Base-by-base conservation (phyloP, 2,797 vertebrate species). In the Gadopsis bispinosus region DNA sequence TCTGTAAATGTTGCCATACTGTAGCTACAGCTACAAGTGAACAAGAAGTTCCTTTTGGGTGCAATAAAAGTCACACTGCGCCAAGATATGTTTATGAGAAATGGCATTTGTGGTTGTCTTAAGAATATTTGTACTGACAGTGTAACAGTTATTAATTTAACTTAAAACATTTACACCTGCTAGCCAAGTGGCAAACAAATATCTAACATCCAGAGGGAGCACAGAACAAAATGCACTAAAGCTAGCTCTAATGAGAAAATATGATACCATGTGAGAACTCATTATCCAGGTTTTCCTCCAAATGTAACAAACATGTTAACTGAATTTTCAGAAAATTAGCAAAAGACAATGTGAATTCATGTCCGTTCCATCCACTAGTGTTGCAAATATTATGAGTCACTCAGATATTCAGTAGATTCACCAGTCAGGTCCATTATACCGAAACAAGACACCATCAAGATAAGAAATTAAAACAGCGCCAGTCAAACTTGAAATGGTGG, bases 1-100 rank as follows among this genome's bases (percentile, higher is more conserved):
- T 60, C 26, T 61, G 45, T 79, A 65, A 71, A 78, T 61, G 66
- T 59, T 72, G 61, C 43, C 22, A 53, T 37, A 53, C 13, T 80
- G 31, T 69, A 75, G 66, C 56, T 81, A 60, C 37, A 75, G 60
- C 11, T 31, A 56, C 8, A 81, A 64, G 26, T 45, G 29, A 69
- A 45, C 7, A 33, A 26, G 8, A 72, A 26, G 58, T 69, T 62
- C 3, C 8, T 53, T 72, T 7, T 39, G 11, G 12, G 17, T 69
- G 4, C 35, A 47, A 43, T 45, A 35, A 67, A 79, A 67, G 54
- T 20, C 19, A 26, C 13, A 2, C 5, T n/a, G 29, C 45, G 20
- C n/a, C 19, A 69, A 50, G 33, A 68, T 0, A 48, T 12, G 1
- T 10, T 26, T 45, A 51, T 53, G 12, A 47, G 37, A 47, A 53